A percentile compares a stretch with the other conserved stretches of the same genome.
phyloP scores from a whole-genome alignment of 2,888 invertebrate species.

The Pseudoips prasinana region DNA sequence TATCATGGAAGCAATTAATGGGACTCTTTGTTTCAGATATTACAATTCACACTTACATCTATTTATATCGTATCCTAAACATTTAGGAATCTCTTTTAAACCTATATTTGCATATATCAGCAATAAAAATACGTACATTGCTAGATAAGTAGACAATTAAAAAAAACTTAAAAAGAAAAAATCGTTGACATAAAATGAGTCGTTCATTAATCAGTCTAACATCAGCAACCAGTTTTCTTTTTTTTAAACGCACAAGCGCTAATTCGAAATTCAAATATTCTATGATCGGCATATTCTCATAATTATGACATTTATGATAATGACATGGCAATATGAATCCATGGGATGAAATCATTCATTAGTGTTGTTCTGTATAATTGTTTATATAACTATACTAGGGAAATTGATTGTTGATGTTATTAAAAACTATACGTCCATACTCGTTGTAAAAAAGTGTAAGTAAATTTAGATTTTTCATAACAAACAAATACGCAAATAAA shows the following conservation, averaged over 20 bases:
- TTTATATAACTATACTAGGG: conserved; percentile 3
- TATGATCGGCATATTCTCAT: no score
- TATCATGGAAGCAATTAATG: conserved; percentile 73
- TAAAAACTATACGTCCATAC: conserved; percentile 36
- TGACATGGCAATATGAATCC: no score
- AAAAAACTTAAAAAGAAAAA: conserved; percentile 30
- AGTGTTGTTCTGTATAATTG: no score
- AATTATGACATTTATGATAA: no score
- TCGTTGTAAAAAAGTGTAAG: conserved; percentile 34
- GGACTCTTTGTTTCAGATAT: conserved; percentile 52
- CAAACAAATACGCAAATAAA: conserved; percentile 18
- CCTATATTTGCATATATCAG: conserved; percentile 32
- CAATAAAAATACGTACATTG: conserved; percentile 27
- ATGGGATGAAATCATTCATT: no score
- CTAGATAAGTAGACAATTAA: conserved; percentile 14
- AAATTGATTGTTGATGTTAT: conserved; percentile 54
- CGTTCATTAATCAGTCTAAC: conserved; percentile 49
- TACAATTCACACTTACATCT: conserved; percentile 32
- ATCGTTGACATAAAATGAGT: conserved; percentile 20
- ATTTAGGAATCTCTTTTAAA: conserved; percentile 33
- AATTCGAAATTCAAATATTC: not conserved
- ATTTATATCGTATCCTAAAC: conserved; percentile 19
- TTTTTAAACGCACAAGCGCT: conserved; percentile 12
- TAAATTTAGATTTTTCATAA: conserved; percentile 13
- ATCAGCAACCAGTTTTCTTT: conserved; percentile 49